Percentiles rank a stretch among this genome's conserved stretches.
phyloP scores from a whole-genome alignment of 2,888 invertebrate species.

The Busseola fusca region DNA sequence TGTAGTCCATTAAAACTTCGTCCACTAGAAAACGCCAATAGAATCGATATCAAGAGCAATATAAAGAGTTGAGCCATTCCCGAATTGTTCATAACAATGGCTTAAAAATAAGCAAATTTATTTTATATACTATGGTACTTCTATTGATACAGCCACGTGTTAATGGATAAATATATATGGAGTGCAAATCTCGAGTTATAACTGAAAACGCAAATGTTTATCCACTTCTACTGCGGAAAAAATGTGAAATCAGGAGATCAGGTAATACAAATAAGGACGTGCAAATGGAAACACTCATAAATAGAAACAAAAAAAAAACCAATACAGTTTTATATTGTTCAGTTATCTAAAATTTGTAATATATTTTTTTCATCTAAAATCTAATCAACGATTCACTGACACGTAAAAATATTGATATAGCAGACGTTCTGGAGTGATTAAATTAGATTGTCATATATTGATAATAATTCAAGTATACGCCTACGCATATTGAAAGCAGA shows the following conservation, averaged over 20 bases:
- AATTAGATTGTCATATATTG: constrained; percentile 7
- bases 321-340: constrained; percentile 2
- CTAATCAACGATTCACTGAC: constrained; percentile 2
- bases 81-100: constrained; percentile 49
- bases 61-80: constrained; percentile 73
- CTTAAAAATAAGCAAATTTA: constrained; percentile 39
- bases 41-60: constrained; percentile 64
- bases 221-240: constrained; percentile 19
- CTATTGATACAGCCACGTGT: constrained; percentile 42
- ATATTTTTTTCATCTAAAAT: neutral
- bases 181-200: constrained; percentile 36
- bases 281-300: constrained; percentile 7
- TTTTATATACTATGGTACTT: constrained; percentile 57
- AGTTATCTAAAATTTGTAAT: neutral
- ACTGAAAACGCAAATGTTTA: constrained; percentile 51
- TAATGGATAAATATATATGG: constrained; percentile 41
- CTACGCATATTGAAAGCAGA: neutral
- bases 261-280: neutral
- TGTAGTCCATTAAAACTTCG: constrained; percentile 69
- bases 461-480: constrained; percentile 10
- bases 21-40: constrained; percentile 63
- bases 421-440: constrained; percentile 40
- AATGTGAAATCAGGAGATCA: constrained; percentile 31
- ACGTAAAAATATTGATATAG: constrained; percentile 21
- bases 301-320: neutral